phyloP scores from a whole-genome alignment of 2,888 invertebrate species.

The Polydrusus cervinus region DNA sequence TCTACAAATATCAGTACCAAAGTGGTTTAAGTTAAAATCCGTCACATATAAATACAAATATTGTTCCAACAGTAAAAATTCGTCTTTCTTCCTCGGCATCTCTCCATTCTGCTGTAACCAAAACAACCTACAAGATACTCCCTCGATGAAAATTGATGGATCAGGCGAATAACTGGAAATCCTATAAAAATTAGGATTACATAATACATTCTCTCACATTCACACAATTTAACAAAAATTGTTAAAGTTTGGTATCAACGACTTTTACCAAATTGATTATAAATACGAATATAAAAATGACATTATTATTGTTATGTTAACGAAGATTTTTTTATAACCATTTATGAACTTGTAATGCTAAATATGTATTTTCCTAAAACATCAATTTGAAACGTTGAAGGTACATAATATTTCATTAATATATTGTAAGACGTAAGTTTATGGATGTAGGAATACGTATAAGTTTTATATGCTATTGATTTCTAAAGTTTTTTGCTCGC shows the following conservation, averaged over 20 bases:
- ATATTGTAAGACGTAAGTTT: no score
- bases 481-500: no score
- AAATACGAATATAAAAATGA: no score
- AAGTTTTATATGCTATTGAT: no score
- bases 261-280: background rate
- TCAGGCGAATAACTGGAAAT: constrained; percentile 48
- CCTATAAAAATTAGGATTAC: constrained; percentile 62
- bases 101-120: constrained; percentile 2
- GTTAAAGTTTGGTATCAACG: constrained; percentile 12
- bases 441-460: no score
- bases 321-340: no score
- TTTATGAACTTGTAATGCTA: no score
- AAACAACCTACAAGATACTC: constrained; percentile 28
- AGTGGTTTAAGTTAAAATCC: constrained; percentile 11
- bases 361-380: no score
- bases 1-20: constrained; percentile 8
- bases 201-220: constrained; percentile 48
- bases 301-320: no score
- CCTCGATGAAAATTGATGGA: constrained; percentile 41
- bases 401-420: no score
- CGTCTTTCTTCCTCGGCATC: constrained; percentile 5
- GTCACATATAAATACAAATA: constrained; percentile 11
- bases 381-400: no score
- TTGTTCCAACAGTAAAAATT: constrained; percentile 13
- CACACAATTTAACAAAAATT: background rate